Conservation (phyloP, 2,888 invertebrate genomes). For the Agriotes lineatus region DNA sequence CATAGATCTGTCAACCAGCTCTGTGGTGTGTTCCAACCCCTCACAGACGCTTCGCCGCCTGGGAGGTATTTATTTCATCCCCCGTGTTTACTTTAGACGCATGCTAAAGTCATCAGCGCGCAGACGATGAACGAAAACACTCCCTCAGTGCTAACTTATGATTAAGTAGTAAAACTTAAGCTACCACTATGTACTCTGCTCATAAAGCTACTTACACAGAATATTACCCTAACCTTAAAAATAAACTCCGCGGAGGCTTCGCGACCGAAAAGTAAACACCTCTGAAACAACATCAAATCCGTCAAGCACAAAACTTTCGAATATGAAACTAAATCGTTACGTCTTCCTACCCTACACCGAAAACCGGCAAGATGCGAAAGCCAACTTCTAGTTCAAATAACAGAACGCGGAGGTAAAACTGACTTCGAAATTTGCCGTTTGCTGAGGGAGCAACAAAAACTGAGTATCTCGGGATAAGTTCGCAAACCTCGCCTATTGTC, state of each 20-base stretch:
- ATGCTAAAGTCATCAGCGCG: constrained; percentile 51
- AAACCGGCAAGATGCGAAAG: constrained; percentile 16
- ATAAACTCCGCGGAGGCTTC: constrained; percentile 19
- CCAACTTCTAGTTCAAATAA: constrained; percentile 29
- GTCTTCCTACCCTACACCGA: constrained; percentile 9
- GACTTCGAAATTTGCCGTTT: constrained; percentile 33
- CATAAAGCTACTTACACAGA: constrained; percentile 31
- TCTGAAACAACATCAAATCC: constrained; percentile 29
- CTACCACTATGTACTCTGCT: constrained; percentile 21
- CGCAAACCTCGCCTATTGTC: constrained; percentile 3
- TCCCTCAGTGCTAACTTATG: constrained; percentile 39
- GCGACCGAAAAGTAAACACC: constrained; percentile 30
- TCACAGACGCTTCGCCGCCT: constrained; percentile 48
- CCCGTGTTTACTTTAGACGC: constrained; percentile 57
- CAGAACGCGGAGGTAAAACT: constrained; percentile 15
- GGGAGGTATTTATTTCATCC: constrained; percentile 56
- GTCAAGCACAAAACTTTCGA: constrained; percentile 36
- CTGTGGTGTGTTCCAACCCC: constrained; percentile 50
- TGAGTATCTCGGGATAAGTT: constrained; percentile 13
- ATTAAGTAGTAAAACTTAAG: constrained; percentile 38
- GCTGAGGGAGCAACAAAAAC: constrained; percentile 25
- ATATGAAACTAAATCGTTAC: constrained; percentile 37
- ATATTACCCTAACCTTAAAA: constrained; percentile 33
- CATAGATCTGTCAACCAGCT: constrained; percentile 58
- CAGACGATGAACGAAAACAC: constrained; percentile 44